A percentile compares a stretch with the other conserved stretches of the same genome.
Evolutionary conservation across 2,888 invertebrate species (phyloP).

Genomic region (Sminthurides aquaticus): DNA sequence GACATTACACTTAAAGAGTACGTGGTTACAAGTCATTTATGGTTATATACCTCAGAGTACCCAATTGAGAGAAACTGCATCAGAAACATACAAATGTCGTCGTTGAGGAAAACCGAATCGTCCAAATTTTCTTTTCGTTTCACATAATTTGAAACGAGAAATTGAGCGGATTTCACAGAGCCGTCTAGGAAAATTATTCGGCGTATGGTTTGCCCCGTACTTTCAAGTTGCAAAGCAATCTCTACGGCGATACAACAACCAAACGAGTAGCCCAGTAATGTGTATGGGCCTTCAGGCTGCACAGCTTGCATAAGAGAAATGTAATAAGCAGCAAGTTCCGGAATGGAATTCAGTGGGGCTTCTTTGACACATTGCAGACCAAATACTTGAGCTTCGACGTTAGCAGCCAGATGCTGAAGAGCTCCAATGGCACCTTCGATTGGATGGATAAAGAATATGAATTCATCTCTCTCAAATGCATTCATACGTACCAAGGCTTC

Average conservation of each 20-base stretch:
- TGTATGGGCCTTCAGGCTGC: background rate
- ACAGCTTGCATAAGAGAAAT: constrained; percentile 45
- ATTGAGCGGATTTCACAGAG: background rate
- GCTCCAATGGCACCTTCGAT: constrained; percentile 77
- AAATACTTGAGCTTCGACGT: constrained; percentile 67
- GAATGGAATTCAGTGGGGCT: constrained; percentile 65
- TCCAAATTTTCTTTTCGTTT: background rate
- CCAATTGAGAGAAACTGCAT: background rate
- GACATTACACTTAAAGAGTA: background rate
- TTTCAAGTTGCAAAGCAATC: background rate
- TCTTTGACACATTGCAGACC: constrained; percentile 77
- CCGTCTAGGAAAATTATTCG: background rate
- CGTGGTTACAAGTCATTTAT: background rate
- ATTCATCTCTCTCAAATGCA: background rate
- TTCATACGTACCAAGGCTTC: background rate
- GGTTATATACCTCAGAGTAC: background rate
- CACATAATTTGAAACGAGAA: background rate
- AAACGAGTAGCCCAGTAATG: background rate
- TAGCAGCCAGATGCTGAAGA: constrained; percentile 63
- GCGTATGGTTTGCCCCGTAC: background rate
- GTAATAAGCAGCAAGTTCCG: constrained; percentile 65
- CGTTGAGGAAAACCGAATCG: background rate
- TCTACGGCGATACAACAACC: background rate
- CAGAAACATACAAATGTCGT: background rate
- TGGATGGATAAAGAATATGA: constrained; percentile 54